A percentile compares a stretch with the other conserved stretches of the same genome.
These are phyloP conservation scores for Oscheius sp. DNA, from an alignment of 2,888 invertebrate species.

Conservation along the genomic window DNA sequence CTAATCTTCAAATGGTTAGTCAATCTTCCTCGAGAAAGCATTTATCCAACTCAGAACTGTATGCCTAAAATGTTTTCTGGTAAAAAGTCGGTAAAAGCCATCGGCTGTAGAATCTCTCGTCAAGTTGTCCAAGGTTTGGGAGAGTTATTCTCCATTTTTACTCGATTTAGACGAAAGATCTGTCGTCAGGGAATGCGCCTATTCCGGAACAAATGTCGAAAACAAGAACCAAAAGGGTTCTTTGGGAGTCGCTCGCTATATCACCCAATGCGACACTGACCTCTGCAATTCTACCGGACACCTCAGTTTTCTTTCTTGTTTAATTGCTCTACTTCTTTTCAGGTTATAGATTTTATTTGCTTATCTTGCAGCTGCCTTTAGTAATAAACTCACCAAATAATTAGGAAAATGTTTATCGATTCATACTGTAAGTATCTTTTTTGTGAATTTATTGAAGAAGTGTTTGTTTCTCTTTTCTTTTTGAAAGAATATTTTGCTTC, in stretches of 20 bases:
- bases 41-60: conserved; percentile 35
- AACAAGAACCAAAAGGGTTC: conserved; percentile 51
- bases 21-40: neutral
- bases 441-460: too few relatives aligned
- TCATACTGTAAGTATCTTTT: neutral
- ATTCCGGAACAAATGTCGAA: conserved; percentile 51
- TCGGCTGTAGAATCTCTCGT: conserved; percentile 46
- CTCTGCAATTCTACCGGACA: too few relatives aligned
- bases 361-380: neutral
- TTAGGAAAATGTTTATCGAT: neutral
- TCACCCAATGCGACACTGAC: conserved; percentile 44
- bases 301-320: neutral
- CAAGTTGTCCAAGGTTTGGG: conserved; percentile 40
- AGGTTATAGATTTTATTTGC: conserved; percentile 16
- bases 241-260: conserved; percentile 40
- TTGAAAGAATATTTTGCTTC: too few relatives aligned
- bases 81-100: conserved; percentile 38
- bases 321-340: conserved; percentile 5
- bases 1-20: too few relatives aligned
- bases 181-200: conserved; percentile 56
- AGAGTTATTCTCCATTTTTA: neutral
- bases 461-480: neutral
- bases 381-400: too few relatives aligned
- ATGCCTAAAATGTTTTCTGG: conserved; percentile 43
- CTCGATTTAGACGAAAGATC: conserved; percentile 41